Evolutionary conservation across 2,888 invertebrate species (phyloP).

Genomic region (Harpalus rubripes): DNA sequence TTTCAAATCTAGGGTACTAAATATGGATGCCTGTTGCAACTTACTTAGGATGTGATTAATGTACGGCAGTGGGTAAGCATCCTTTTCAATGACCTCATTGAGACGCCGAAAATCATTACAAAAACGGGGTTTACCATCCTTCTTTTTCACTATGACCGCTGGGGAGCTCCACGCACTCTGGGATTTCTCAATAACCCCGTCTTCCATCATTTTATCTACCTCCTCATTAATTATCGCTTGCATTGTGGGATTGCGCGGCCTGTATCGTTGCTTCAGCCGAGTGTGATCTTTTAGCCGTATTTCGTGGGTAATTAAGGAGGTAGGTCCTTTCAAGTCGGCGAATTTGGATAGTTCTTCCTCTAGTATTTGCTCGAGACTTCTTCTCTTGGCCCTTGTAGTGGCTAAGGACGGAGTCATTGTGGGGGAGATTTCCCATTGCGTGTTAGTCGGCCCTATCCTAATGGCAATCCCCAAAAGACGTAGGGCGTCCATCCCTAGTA

Average conservation of each 20-base stretch:
- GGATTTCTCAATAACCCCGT: slow-evolving; percentile 68
- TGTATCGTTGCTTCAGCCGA: slow-evolving; percentile 69
- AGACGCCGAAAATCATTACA: slow-evolving; percentile 70
- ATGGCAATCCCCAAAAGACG: not conserved
- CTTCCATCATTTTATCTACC: slow-evolving; percentile 68
- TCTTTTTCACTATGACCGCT: too few species aligned
- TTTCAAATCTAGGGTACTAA: slow-evolving; percentile 70
- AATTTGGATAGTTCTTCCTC: not conserved
- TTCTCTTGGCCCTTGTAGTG: too few species aligned
- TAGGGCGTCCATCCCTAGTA: too few species aligned
- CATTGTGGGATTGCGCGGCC: slow-evolving; percentile 69
- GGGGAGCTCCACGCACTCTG: too few species aligned
- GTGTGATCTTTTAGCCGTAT: slow-evolving; percentile 43
- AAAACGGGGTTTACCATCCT: slow-evolving; percentile 68
- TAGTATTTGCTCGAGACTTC: not conserved
- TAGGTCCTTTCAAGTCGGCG: slow-evolving; percentile 7
- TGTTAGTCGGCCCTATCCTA: not conserved
- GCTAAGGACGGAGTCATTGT: not conserved
- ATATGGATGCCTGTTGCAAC: slow-evolving; percentile 69
- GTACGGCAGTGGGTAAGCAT: slow-evolving; percentile 71
- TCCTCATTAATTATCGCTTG: slow-evolving; percentile 67
- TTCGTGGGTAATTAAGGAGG: slow-evolving; percentile 17
- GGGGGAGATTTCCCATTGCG: not conserved
- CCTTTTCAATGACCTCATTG: slow-evolving; percentile 68
- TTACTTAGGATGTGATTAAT: slow-evolving; percentile 71